These are phyloP conservation scores for Zosterops borbonicus DNA, from an alignment of 2,113 vertebrate species.

Conservation along the genomic window DNA sequence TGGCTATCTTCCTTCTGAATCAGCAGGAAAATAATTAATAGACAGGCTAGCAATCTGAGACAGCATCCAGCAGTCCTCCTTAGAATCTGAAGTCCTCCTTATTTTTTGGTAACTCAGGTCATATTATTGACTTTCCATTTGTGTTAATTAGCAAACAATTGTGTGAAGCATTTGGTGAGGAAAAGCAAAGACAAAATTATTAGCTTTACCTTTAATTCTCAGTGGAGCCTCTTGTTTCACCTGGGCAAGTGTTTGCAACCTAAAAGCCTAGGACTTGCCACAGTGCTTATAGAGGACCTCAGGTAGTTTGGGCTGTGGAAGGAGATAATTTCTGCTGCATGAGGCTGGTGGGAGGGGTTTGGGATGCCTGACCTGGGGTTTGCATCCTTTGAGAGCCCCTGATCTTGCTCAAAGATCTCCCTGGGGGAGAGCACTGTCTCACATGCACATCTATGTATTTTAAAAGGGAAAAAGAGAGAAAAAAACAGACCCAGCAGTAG, in stretches of 20 bases:
- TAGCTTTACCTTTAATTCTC: not conserved
- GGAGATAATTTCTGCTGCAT: not conserved
- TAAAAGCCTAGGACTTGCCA: not conserved
- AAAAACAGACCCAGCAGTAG: not conserved
- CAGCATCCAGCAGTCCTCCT: not conserved
- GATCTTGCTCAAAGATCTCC: not conserved
- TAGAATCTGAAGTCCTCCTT: not conserved
- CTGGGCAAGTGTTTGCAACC: not conserved
- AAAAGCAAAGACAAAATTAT: not conserved
- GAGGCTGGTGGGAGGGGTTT: not conserved
- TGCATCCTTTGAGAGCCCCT: not conserved
- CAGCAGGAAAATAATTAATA: conserved; percentile 45
- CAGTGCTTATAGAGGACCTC: not conserved
- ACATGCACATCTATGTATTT: not conserved
- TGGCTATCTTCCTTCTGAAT: conserved; percentile 34
- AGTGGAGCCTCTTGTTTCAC: not conserved
- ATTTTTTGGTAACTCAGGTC: not conserved
- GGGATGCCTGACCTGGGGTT: accelerated
- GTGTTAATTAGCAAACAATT: not conserved
- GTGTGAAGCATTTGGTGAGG: not conserved
- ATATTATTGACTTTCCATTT: not conserved
- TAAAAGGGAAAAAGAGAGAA: not conserved
- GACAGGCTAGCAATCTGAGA: not conserved
- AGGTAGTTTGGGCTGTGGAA: not conserved
- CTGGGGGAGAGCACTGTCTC: not conserved